A percentile compares a stretch with the other conserved stretches of the same genome.
phyloP scores from a whole-genome alignment of 2,113 vertebrate species.

The Antechinus stuartii region DNA sequence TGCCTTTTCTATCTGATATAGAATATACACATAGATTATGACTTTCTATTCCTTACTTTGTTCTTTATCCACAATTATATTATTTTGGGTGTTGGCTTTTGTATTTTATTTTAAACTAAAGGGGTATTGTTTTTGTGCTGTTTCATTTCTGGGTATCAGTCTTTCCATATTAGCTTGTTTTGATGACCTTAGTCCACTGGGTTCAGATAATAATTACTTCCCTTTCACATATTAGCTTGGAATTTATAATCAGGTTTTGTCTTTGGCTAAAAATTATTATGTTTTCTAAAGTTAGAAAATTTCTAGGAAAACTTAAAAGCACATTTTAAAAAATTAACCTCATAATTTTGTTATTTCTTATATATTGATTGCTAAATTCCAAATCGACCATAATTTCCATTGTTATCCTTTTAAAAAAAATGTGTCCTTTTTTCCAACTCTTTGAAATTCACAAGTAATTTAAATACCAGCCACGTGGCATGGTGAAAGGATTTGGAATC shows the following conservation, averaged over 20 bases:
- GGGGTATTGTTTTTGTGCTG: background rate
- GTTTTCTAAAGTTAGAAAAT: background rate
- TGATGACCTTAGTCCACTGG: background rate
- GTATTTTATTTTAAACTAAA: background rate
- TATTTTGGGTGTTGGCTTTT: background rate
- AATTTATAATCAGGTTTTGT: background rate
- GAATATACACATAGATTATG: background rate
- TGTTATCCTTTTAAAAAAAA: background rate
- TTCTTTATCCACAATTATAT: background rate
- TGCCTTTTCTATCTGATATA: background rate
- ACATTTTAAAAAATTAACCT: background rate
- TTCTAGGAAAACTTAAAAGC: background rate
- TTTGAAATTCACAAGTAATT: background rate
- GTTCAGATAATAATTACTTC: background rate
- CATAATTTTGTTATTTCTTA: background rate
- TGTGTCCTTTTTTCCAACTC: background rate
- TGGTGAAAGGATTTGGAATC: background rate
- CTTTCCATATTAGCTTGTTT: background rate
- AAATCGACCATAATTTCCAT: background rate
- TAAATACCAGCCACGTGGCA: background rate
- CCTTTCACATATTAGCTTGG: background rate
- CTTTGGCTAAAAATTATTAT: background rate
- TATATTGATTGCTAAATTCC: background rate
- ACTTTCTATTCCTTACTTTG: background rate
- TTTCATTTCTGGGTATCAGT: background rate